Percentiles rank a stretch among this genome's conserved stretches.
These are phyloP conservation scores for Hydrophis major DNA, from an alignment of 2,797 vertebrate genomes.

Conservation along the genomic window DNA sequence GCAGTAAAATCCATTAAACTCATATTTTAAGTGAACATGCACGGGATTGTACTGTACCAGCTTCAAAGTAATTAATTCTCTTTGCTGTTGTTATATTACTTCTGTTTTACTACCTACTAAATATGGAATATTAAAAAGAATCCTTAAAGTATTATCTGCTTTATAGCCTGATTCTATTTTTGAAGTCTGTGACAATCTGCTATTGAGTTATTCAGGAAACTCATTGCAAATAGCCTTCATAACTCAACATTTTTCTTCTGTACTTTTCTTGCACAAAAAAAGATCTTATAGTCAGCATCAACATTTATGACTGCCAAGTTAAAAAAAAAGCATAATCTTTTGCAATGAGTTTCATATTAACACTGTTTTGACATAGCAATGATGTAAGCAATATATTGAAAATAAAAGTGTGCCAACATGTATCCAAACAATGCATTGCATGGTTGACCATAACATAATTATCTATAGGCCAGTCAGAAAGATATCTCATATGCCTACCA, in stretches of 20 bases:
- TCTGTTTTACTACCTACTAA: neutral
- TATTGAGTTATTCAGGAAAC: neutral
- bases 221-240: neutral
- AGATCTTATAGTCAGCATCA: too few relatives aligned
- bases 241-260: neutral
- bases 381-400: constrained; percentile 22
- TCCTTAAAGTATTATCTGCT: neutral
- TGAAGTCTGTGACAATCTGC: neutral
- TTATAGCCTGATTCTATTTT: neutral
- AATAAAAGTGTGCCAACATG: neutral
- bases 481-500: constrained; percentile 75
- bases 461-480: constrained; percentile 2
- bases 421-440: neutral
- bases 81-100: neutral
- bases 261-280: neutral
- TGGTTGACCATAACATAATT: neutral
- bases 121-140: neutral
- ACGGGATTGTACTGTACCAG: neutral
- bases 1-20: neutral
- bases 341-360: neutral
- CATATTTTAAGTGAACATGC: neutral
- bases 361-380: constrained; percentile 16
- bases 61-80: neutral
- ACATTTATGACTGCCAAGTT: neutral
- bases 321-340: neutral